phyloP scores from a whole-genome alignment of 2,888 invertebrate genomes.

The Geotrupes spiniger region DNA sequence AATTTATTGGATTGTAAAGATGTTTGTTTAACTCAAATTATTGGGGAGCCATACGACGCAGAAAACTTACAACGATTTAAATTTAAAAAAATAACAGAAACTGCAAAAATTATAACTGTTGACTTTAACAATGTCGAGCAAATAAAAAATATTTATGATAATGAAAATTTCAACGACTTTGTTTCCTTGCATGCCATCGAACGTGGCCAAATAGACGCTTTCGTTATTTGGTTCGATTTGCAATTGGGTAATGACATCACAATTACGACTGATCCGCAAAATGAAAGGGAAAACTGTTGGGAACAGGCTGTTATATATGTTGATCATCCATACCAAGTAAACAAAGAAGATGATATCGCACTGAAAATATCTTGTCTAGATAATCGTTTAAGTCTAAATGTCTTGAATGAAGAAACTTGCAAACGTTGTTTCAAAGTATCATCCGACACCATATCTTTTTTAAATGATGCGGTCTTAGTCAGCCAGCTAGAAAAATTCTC shows the following conservation, averaged over 20 bases:
- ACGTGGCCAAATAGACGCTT: slow-evolving; percentile 59
- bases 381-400: slow-evolving; percentile 42
- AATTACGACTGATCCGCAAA: slow-evolving; percentile 61
- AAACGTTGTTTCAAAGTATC: slow-evolving; percentile 36
- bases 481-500: slow-evolving; percentile 40
- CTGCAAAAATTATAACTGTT: slow-evolving; percentile 56
- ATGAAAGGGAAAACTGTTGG: slow-evolving; percentile 63
- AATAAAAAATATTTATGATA: slow-evolving; percentile 44
- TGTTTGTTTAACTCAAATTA: slow-evolving; percentile 18
- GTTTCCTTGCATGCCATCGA: slow-evolving; percentile 39
- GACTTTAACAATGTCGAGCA: slow-evolving; percentile 61
- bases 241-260: slow-evolving; percentile 61
- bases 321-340: slow-evolving; percentile 45
- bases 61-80: slow-evolving; percentile 61
- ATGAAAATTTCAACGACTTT: slow-evolving; percentile 36
- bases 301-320: slow-evolving; percentile 73
- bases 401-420: slow-evolving; percentile 22
- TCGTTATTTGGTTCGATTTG: slow-evolving; percentile 73
- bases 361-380: slow-evolving; percentile 47
- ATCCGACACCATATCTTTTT: slow-evolving; percentile 36
- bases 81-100: slow-evolving; percentile 59
- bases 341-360: slow-evolving; percentile 42
- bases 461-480: slow-evolving; percentile 45
- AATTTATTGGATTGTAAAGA: slow-evolving; percentile 17
- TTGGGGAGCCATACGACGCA: slow-evolving; percentile 63